Evolutionary conservation across 2,797 vertebrate species (phyloP), one percentile per base, ranked within the genome.

Genomic region (Mionectes olivaceus): DNA sequence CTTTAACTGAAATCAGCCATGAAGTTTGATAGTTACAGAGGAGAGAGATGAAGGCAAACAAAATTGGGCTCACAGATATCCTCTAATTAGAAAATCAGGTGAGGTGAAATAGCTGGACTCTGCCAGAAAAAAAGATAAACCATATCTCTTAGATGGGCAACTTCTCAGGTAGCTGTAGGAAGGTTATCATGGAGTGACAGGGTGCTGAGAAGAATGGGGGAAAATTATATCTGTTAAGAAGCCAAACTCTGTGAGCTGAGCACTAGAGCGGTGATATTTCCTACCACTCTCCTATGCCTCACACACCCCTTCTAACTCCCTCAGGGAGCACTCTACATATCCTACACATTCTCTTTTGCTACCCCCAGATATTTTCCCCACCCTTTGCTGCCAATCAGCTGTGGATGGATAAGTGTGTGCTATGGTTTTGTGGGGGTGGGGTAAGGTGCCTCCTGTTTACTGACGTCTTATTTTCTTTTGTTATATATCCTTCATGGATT

Each of bases 371-470:
- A 16, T 61, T 69, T 59, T 84, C 21, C 56, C 19, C 23, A 33
- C 33, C 7, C 8, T 16, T 70, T 59, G 37, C 37, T 57, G 39
- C 28, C 30, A 37, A 57, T 8, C 28, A 47, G 5, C 50, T 6
- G 50, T 30, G 50, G 28, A 52, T 11, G 17, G 28, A n/a, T 57
- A 33, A 0, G 0, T 5, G 0, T 7, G 32, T 43, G 28, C 46
- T 56, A 9, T 10, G 33, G 41, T 10, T 27, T 90, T 37, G 39
- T 19, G 22, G 46, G 46, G 5, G 3, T 9, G 41, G 41, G 16
- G 41, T 6, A 43, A 43, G 7, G 3, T 46, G 12, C 4, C n/a
- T 79, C 21, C 37, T 61, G 11, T 55, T 87, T 83, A 52, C 37
- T 86, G 65, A 56, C 25, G 12, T 79, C 19, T 37, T 47, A 23